A percentile compares a stretch with the other conserved stretches of the same genome.
These are phyloP conservation scores for Athrips mouffetella DNA, from an alignment of 2,888 invertebrate genomes.

Conservation along the genomic window DNA sequence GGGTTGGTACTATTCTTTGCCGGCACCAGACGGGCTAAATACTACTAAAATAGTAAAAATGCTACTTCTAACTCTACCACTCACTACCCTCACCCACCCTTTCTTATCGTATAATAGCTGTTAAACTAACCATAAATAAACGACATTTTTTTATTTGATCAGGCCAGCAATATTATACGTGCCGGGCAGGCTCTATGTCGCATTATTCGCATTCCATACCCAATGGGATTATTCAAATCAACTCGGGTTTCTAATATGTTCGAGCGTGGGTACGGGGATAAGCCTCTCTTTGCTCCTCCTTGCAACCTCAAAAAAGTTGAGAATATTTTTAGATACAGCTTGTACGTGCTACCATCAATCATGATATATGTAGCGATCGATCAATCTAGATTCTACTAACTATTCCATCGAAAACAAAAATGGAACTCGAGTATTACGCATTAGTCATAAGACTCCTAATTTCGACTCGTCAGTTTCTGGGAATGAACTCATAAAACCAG, in stretches of 20 bases:
- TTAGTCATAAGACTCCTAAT: conserved; percentile 16
- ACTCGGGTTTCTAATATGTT: conserved; percentile 19
- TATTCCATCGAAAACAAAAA: background rate
- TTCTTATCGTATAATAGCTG: background rate
- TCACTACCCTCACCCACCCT: background rate
- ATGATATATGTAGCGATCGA: no score
- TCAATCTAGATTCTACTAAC: background rate
- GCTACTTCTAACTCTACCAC: no score
- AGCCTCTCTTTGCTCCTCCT: no score
- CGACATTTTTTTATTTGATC: conserved; percentile 20
- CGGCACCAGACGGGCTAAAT: no score
- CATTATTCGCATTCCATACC: conserved; percentile 43
- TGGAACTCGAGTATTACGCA: background rate
- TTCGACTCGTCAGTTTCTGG: conserved; percentile 15
- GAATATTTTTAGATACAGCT: no score
- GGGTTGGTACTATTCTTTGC: no score
- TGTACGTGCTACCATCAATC: no score
- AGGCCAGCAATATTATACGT: conserved; percentile 39
- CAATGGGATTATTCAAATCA: conserved; percentile 51
- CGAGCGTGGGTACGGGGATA: no score
- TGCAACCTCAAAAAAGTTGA: no score
- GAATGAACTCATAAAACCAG: conserved; percentile 23
- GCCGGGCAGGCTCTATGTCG: conserved; percentile 35
- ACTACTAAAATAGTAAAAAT: no score
- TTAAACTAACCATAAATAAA: conserved; percentile 6